Base-by-base conservation (phyloP, 1,140 invertebrate genomes). In the Eriosoma lanigerum region DNA sequence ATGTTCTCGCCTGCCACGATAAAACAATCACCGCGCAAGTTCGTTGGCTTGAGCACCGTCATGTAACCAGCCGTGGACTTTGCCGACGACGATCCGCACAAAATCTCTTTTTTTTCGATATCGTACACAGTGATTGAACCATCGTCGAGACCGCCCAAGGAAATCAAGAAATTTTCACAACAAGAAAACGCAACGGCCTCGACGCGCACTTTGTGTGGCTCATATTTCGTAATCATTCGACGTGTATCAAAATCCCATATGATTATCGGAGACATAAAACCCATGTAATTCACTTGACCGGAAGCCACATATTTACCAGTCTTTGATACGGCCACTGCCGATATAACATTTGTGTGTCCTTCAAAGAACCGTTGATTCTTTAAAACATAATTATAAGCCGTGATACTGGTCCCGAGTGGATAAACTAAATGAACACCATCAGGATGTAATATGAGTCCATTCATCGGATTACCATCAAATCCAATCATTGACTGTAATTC, bases 71-170 rank as follows among this genome's bases (percentile, higher is more conserved):
- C 89, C 19, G 89, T 91, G 48, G 90, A 90, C 38, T 89, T 88
- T 17, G 90, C 88, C 0, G 90, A 92, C 15, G 38, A 83, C 80
- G 81, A 85, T 83, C 92, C 92, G 82, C 91, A 93, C 15, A 92
- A 87, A 17, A 91, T 88, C 80, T 88, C 88, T 82, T 87, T 89
- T 2, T 87, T 88, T 48, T 87, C 83, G 75, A 93, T 89, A 84
- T 94, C 90, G 88, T 90, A 94, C 15, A 94, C 88, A 29, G 93
- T 89, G 44, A 94, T 90, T 83, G 91, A 91, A n/a, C 94, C 93
- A 86, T 96, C 95, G 85, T 98, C 96, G 82, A 90, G 89, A 0
- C 96, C 96, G 21, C 96, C 96, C 48, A 97, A 88, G 4, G 93
- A 94, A 32, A 95, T 90, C 73, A 96, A 87, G 85, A 92, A 96